Conservation (phyloP, 64 coral and sea anemone genomes). For the Platygyra sinensis region DNA sequence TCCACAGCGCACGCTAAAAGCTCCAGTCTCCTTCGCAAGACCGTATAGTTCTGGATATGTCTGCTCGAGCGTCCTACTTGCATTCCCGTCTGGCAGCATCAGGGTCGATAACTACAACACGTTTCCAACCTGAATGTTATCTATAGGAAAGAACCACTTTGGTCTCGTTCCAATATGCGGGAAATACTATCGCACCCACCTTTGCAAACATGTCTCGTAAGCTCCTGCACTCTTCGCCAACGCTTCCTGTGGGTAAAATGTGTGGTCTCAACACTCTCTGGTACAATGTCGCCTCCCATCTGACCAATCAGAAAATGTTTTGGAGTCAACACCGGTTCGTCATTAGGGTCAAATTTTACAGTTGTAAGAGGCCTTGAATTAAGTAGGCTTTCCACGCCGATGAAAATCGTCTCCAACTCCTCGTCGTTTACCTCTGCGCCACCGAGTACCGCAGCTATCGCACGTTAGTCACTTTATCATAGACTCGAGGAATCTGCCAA, state of each 20-base stretch:
- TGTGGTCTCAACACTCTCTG: too few species aligned
- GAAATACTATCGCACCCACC: slow-evolving; percentile 29
- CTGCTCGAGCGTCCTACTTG: too few species aligned
- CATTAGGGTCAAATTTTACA: slow-evolving; percentile 46
- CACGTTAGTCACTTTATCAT: slow-evolving; percentile 66
- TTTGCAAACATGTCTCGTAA: slow-evolving; percentile 15
- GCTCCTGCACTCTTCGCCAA: slow-evolving; percentile 31
- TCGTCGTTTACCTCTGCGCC: slow-evolving; percentile 55
- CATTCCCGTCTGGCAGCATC: background rate
- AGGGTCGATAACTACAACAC: background rate
- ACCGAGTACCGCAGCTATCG: slow-evolving; percentile 42
- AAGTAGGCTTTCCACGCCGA: slow-evolving; percentile 50
- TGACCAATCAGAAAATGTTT: slow-evolving; percentile 64
- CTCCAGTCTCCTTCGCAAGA: too few species aligned
- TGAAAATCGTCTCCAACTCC: slow-evolving; percentile 55
- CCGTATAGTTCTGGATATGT: too few species aligned
- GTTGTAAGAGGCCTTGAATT: slow-evolving; percentile 59
- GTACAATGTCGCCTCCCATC: slow-evolving; percentile 44
- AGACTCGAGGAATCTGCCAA: slow-evolving; percentile 53
- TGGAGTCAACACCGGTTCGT: slow-evolving; percentile 54
- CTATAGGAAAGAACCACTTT: slow-evolving; percentile 7
- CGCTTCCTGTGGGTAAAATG: slow-evolving; percentile 25
- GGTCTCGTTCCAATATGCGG: too few species aligned
- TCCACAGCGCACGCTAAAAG: too few species aligned
- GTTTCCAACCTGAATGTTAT: background rate